Evolutionary conservation across 1,140 invertebrate species (phyloP).

Genomic region (Ooceraea biroi): DNA sequence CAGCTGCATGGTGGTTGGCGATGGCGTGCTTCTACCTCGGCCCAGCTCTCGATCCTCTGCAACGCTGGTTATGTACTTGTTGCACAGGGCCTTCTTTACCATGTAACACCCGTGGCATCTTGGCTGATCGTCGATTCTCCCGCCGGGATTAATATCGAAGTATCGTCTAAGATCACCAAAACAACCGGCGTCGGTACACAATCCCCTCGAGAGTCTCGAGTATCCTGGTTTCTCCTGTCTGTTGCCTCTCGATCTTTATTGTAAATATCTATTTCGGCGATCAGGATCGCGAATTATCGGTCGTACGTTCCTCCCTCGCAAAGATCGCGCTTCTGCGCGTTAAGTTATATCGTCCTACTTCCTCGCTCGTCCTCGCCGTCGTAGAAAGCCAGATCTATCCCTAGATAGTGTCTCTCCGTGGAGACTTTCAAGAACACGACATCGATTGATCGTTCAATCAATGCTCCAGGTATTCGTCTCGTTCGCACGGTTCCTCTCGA

Average conservation of each 20-base stretch:
- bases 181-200: slow-evolving; percentile 32
- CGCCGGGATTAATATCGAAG: slow-evolving; percentile 40
- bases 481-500: neutral
- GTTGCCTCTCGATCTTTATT: slow-evolving; percentile 1
- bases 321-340: neutral
- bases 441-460: slow-evolving; percentile 27
- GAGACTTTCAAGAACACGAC: slow-evolving; percentile 23
- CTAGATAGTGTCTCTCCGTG: slow-evolving; percentile 34
- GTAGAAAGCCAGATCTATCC: neutral
- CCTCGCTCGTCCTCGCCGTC: neutral
- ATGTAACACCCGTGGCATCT: slow-evolving; percentile 87
- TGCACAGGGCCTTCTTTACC: slow-evolving; percentile 87
- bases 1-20: slow-evolving; percentile 71
- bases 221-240: slow-evolving; percentile 9
- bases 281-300: neutral
- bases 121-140: slow-evolving; percentile 62
- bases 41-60: slow-evolving; percentile 83
- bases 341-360: neutral
- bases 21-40: slow-evolving; percentile 80
- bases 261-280: neutral
- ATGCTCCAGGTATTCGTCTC: slow-evolving; percentile 15
- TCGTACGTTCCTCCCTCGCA: neutral
- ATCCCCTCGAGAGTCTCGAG: neutral
- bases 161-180: slow-evolving; percentile 37
- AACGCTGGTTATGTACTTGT: slow-evolving; percentile 86